A percentile compares a stretch with the other conserved stretches of the same genome.
These are phyloP conservation scores for Wiebesia pumilae DNA, from an alignment of 1,140 invertebrate genomes.

Conservation along the genomic window DNA sequence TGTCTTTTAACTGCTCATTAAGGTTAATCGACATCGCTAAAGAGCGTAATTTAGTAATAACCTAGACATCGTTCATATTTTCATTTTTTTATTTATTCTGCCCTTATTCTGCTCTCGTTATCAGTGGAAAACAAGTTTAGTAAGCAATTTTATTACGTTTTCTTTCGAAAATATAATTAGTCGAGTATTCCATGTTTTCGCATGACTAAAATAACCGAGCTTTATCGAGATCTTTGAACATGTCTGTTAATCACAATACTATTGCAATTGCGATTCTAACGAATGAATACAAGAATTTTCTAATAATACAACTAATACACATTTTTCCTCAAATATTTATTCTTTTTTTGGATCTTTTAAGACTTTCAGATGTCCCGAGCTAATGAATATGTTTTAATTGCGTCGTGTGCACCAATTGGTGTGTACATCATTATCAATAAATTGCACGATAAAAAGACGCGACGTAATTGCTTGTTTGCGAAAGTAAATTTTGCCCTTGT, in stretches of 20 bases:
- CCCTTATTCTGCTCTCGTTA: not conserved
- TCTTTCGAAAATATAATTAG: not conserved
- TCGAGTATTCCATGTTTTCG: not conserved
- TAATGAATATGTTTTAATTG: too few relatives aligned
- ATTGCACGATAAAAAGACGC: too few relatives aligned
- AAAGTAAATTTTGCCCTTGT: too few relatives aligned
- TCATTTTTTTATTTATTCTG: not conserved
- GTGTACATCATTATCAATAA: too few relatives aligned
- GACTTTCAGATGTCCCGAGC: too few relatives aligned
- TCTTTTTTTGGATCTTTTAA: too few relatives aligned
- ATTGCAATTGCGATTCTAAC: not conserved
- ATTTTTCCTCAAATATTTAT: too few relatives aligned
- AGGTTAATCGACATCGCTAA: slow-evolving; percentile 35
- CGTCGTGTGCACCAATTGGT: too few relatives aligned
- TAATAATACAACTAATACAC: too few relatives aligned
- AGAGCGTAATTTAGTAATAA: slow-evolving; percentile 44
- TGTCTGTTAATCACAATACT: not conserved
- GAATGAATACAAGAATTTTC: not conserved
- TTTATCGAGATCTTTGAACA: not conserved
- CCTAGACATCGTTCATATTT: slow-evolving; percentile 49
- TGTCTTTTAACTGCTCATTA: slow-evolving; percentile 51
- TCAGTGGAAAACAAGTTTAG: not conserved
- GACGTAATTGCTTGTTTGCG: too few relatives aligned
- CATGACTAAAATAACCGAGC: not conserved
- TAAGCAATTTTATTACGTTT: not conserved